Base-by-base conservation (phyloP, 2,888 invertebrate species). In the Andrena praecox region DNA sequence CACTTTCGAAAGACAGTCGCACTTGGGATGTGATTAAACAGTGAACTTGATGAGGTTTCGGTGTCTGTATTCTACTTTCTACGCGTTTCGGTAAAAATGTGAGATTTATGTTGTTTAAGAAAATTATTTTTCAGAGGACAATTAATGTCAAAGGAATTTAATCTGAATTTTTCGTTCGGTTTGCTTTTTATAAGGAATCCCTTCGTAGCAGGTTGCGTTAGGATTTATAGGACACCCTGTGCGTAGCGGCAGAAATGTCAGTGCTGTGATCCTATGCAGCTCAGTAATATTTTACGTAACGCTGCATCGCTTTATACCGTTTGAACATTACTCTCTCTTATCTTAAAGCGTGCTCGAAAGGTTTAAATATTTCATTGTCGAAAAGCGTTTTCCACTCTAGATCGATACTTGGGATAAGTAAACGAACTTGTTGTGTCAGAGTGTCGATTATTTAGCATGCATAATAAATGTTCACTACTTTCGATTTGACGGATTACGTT, bases 161-260 rank as follows among this genome's bases (percentile, higher is more conserved):
- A 42, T 42, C 5, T 42, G 16, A 1, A 42, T 1, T 42, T 16
- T 5, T 42, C 16, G 42, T 16, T 42, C 16, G 42, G 0, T 42
- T 1, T 1, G 42, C 42, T 16, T 42, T 16, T 12, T 16, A 5
- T 42, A 5, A 42, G 42, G 1, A 16, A 16, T 42, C 42, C 42
- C 16, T 42, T 42, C 16, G 42, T 42, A 42, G 16, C 5, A 16
- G 42, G 1, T 42, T 16, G 42, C 42, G 4, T 42, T 42, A 42
- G 16, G 16, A 42, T 42, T 42, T 42, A 42, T 42, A 42, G 42
- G 42, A 42, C 42, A 56, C 27, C 56, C 27, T 27, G 27, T 77
- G 56, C 72, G 48, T 66, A 72, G 72, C 59, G 72, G 59, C 77
- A 77, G 77, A 77, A 77, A 77, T 35, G 77, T 72, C 64, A 72